phyloP scores from a whole-genome alignment of 1,140 invertebrate species.

The Pogonus chalceus region DNA sequence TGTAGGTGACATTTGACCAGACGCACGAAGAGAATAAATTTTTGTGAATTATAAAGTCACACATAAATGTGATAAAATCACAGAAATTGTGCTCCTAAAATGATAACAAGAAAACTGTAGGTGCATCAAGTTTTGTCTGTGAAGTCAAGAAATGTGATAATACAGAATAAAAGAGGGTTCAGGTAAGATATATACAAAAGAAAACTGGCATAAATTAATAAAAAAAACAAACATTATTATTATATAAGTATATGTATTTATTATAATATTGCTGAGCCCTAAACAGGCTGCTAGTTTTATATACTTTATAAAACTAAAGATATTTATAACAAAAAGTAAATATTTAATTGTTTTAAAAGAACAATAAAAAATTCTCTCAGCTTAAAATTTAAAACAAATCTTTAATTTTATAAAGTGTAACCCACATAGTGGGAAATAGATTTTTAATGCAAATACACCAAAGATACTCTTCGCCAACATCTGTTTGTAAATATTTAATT shows the following conservation, averaged over 20 bases:
- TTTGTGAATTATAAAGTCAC: neutral
- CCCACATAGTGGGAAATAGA: no score
- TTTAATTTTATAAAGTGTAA: no score
- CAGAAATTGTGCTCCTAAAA: neutral
- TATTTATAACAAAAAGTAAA: no score
- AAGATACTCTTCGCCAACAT: neutral
- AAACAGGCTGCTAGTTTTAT: neutral
- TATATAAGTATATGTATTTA: slow-evolving; percentile 3
- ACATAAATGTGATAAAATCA: neutral
- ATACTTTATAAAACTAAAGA: no score
- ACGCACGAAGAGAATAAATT: neutral
- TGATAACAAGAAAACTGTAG: neutral
- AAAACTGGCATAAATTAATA: no score
- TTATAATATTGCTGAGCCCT: neutral
- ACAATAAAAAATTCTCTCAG: no score
- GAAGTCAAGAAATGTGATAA: slow-evolving; percentile 5
- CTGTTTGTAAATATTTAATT: slow-evolving; percentile 4
- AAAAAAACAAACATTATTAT: no score
- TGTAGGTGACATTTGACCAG: neutral
- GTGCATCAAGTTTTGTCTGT: neutral
- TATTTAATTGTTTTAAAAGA: no score
- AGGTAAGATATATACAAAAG: neutral
- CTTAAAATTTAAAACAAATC: no score
- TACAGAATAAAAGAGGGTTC: neutral
- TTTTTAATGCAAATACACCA: neutral